Base-by-base conservation (phyloP, 2,797 vertebrate species). In the Catharus ustulatus region DNA sequence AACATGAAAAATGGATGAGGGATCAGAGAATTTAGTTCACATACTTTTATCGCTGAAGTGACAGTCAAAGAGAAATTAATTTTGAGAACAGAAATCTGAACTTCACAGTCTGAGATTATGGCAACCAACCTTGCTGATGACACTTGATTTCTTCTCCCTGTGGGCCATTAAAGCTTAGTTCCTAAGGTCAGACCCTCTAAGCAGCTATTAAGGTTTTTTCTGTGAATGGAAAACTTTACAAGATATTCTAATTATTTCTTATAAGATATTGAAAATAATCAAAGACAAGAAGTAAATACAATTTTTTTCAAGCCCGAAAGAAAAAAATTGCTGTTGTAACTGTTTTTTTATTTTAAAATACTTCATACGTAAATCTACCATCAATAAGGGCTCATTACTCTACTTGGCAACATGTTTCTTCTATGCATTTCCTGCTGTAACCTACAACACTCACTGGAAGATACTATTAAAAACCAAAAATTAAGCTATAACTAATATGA, bases 1-100 rank as follows among this genome's bases (percentile, higher is more conserved):
- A 87, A 73, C 45, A 69, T 48, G 69, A 94, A 89, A 95, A 92
- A 96, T 32, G 6, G 77, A 92, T 82, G 63, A 94, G 19, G 18
- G 20, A 87, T 72, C 46, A 90, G 62, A 88, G n/a, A 86, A 78
- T 75, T 90, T 51, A 62, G 48, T 90, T 92, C 88, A 76, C 36
- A 45, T 45, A 26, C 22, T 89, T 63, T 48, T 72, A 67, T 79
- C 77, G 82, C 61, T 80, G 57, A 95, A 69, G 45, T 55, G 80
- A 75, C 74, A 88, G 69, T 20, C 76, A 86, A 91, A 81, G 61
- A 75, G 21, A 94, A 84, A 63, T 34, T 83, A 74, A 81, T 77
- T 90, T 81, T 90, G 38, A 54, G 62, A 91, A 78, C 0, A 84
- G 66, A 90, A 94, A 84, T 81, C 45, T 73, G 67, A 93, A 94